Evolutionary conservation across 2,797 vertebrate genomes (phyloP).

Genomic region (Nannoperca australis): DNA sequence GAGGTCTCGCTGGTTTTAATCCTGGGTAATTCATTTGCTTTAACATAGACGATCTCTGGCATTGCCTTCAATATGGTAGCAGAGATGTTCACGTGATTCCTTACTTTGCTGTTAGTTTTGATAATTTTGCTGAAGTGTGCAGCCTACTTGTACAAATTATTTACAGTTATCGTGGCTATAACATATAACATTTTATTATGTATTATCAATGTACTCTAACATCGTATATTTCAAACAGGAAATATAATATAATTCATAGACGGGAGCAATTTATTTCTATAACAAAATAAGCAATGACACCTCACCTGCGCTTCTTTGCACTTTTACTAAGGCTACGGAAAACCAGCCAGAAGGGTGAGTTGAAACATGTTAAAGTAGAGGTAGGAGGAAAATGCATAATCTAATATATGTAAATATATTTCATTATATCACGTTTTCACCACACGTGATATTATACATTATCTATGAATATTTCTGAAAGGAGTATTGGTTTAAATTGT

Average conservation of each 20-base stretch:
- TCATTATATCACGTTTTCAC: neutral
- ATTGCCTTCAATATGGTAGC: conserved; percentile 21
- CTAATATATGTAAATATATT: neutral
- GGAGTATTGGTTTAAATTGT: accelerated
- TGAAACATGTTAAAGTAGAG: neutral
- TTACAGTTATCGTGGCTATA: neutral
- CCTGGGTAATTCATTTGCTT: neutral
- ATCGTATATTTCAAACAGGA: neutral
- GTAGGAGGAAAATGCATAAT: neutral
- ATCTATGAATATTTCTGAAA: accelerated
- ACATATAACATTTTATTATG: neutral
- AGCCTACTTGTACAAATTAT: neutral
- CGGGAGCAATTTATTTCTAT: neutral
- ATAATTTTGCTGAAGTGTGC: neutral
- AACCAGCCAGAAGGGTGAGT: neutral
- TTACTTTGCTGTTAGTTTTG: conserved; percentile 1
- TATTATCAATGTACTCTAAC: neutral
- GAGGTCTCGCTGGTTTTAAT: neutral
- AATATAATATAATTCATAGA: neutral
- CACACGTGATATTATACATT: accelerated
- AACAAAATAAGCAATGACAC: neutral
- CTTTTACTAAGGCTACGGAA: neutral
- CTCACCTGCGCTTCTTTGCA: neutral
- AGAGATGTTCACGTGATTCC: conserved; percentile 49
- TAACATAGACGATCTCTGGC: conserved; percentile 58